Evolutionary conservation across 2,888 invertebrate species (phyloP).

Genomic region (Cosmorhoe ocellata): DNA sequence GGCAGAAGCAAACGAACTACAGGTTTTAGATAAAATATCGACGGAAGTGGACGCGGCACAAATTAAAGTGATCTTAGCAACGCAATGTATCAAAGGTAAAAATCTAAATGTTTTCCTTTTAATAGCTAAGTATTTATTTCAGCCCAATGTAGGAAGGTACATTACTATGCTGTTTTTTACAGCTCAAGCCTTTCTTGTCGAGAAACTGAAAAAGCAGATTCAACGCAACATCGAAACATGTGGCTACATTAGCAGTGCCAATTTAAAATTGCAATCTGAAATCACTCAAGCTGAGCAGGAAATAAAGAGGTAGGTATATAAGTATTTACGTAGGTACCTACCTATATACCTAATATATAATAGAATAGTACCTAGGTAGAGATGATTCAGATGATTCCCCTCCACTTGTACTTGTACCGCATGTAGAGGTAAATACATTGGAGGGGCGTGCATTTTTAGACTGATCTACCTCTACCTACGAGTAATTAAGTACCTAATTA

Average conservation of each 20-base stretch:
- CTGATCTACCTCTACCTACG: no score
- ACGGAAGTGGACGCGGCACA: slow-evolving; percentile 61
- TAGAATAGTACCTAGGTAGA: no score
- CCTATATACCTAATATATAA: no score
- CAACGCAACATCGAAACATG: slow-evolving; percentile 54
- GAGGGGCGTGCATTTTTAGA: no score
- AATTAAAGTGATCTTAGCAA: slow-evolving; percentile 56
- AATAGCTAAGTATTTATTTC: no score
- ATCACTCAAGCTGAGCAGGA: slow-evolving; percentile 61
- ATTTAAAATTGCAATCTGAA: slow-evolving; percentile 60
- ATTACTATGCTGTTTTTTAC: neutral
- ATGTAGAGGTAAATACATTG: no score
- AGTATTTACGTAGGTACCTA: no score
- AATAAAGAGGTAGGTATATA: slow-evolving; percentile 50
- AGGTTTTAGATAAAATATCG: slow-evolving; percentile 56
- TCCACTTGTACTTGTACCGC: no score
- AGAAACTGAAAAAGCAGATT: slow-evolving; percentile 55
- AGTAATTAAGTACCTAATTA: no score
- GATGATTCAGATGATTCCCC: no score
- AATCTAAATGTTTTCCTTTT: no score
- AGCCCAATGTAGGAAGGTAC: no score
- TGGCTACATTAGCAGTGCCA: slow-evolving; percentile 51
- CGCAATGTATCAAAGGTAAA: slow-evolving; percentile 66
- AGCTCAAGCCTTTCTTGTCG: slow-evolving; percentile 62
- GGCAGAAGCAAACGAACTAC: slow-evolving; percentile 53